Percentiles rank a stretch among this genome's conserved stretches.
Conservation (phyloP, 2,888 invertebrate species). For the Napeogenes inachia region DNA sequence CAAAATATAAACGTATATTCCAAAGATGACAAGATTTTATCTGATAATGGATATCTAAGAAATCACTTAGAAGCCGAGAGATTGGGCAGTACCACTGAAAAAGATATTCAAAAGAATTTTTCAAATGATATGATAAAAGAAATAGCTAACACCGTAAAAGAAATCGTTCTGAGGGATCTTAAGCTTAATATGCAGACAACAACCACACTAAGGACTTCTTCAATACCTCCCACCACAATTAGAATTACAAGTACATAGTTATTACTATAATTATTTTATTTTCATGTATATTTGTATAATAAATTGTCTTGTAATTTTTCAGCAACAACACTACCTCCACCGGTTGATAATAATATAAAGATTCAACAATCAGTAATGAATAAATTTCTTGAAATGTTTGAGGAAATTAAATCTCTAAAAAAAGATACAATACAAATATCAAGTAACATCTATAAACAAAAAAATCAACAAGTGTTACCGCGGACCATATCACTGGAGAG, state of each 20-base stretch:
- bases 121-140: conserved; percentile 41
- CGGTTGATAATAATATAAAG: conserved; percentile 25
- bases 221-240: conserved; percentile 18
- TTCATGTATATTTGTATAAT: neutral
- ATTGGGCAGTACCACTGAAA: conserved; percentile 1
- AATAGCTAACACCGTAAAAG: conserved; percentile 55
- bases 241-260: conserved; percentile 9
- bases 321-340: conserved; percentile 20
- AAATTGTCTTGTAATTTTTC: conserved; percentile 30
- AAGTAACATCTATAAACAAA: conserved; percentile 17
- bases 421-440: conserved; percentile 27
- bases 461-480: conserved; percentile 8
- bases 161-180: conserved; percentile 52
- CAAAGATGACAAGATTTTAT: neutral
- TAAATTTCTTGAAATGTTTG: conserved; percentile 47
- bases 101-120: conserved; percentile 11
- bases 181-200: conserved; percentile 30
- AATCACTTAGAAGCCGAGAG: conserved; percentile 2
- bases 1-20: neutral
- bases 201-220: conserved; percentile 19
- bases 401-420: conserved; percentile 44
- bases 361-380: conserved; percentile 37
- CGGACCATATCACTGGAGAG: conserved; percentile 8
- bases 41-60: conserved; percentile 3
- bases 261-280: no score